phyloP scores from a whole-genome alignment of 2,113 vertebrate species.

The Nibea albiflora region DNA sequence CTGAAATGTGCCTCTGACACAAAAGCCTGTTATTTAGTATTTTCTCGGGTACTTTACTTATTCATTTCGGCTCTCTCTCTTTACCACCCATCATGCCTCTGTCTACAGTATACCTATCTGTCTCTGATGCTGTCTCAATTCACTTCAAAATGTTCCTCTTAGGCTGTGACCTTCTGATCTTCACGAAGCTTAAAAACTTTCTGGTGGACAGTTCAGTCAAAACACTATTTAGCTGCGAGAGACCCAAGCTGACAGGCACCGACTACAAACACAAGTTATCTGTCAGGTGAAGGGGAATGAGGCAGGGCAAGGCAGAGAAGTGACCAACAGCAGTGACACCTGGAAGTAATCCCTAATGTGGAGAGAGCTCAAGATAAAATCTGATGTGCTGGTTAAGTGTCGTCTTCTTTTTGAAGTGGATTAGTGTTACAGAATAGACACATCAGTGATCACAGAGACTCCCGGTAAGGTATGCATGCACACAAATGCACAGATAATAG shows the following conservation, averaged over 20 bases:
- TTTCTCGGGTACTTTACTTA: background rate
- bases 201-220: constrained; percentile 40
- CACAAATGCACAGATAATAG: constrained; percentile 3
- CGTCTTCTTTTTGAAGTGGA: constrained; percentile 20
- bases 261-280: background rate
- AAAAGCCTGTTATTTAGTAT: background rate
- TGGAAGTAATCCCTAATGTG: constrained; percentile 13
- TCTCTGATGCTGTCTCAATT: background rate
- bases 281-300: constrained; percentile 14
- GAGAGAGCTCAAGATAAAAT: constrained; percentile 33
- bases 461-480: background rate
- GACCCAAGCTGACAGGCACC: constrained; percentile 44
- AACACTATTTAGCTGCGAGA: constrained; percentile 24
- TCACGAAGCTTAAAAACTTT: constrained; percentile 17
- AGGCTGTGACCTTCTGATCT: background rate
- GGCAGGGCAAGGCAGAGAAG: constrained; percentile 4
- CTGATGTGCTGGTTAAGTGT: constrained; percentile 42
- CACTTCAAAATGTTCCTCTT: background rate
- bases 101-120: background rate
- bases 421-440: constrained; percentile 14
- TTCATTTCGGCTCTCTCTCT: background rate
- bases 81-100: background rate
- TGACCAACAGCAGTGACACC: constrained; percentile 25
- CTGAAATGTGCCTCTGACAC: background rate
- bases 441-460: background rate